These are phyloP conservation scores for Liolophura sinensis DNA, from an alignment of 1,140 invertebrate genomes.

Conservation along the genomic window DNA sequence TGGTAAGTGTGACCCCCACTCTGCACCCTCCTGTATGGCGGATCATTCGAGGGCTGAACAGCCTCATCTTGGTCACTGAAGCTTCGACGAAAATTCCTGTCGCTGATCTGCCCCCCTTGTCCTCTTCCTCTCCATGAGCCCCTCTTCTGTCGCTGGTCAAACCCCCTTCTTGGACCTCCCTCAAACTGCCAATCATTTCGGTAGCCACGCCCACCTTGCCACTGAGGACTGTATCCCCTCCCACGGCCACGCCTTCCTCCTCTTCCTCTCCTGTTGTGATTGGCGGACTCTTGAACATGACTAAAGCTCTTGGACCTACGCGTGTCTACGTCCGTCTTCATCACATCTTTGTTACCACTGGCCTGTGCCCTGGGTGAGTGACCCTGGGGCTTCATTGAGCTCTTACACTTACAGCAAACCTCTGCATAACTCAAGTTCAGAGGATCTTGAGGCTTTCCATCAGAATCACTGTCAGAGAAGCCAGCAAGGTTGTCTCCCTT, in stretches of 20 bases:
- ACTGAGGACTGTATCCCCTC: background rate
- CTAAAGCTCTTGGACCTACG: background rate
- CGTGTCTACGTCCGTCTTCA: background rate
- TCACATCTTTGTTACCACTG: background rate
- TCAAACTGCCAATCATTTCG: constrained; percentile 2
- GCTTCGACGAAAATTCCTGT: too few species aligned
- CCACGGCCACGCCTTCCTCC: background rate
- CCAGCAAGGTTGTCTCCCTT: background rate
- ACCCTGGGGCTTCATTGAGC: background rate
- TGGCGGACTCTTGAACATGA: background rate
- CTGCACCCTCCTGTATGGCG: too few species aligned
- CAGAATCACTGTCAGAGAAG: background rate
- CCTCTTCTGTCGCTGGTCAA: constrained; percentile 3
- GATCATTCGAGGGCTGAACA: too few species aligned
- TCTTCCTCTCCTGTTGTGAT: background rate
- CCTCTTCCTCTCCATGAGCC: background rate
- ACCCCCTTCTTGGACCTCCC: constrained; percentile 4
- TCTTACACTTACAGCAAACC: constrained; percentile 2
- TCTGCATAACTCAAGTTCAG: background rate
- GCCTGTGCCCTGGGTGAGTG: background rate
- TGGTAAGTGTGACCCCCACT: too few species aligned
- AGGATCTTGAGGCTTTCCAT: background rate
- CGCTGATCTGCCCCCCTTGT: background rate
- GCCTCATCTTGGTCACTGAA: too few species aligned
- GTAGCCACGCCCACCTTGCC: background rate